These are phyloP conservation scores for Gouania willdenowi DNA, from an alignment of 2,797 vertebrate genomes.

Conservation along the genomic window DNA sequence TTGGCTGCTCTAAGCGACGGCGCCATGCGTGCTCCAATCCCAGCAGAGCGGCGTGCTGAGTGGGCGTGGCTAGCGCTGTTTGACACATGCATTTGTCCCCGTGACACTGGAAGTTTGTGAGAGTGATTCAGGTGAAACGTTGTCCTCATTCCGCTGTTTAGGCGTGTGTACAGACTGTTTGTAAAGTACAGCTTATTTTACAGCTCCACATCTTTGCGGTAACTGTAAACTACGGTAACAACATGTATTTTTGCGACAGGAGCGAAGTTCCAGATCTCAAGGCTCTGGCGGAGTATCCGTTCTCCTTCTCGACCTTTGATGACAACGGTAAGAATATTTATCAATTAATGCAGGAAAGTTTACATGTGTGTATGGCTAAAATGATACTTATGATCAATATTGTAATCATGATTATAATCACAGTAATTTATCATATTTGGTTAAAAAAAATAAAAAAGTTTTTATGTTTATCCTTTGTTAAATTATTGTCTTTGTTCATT, in stretches of 20 bases:
- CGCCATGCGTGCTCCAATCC: not conserved
- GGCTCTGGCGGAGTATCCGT: conserved; percentile 83
- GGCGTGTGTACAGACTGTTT: not conserved
- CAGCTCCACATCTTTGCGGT: too few relatives aligned
- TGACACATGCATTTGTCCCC: conserved; percentile 31
- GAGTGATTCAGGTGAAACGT: conserved; percentile 25
- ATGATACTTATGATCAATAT: too few relatives aligned
- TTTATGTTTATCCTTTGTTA: too few relatives aligned
- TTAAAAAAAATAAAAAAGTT: too few relatives aligned
- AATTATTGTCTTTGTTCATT: too few relatives aligned
- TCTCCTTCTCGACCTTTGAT: conserved; percentile 73
- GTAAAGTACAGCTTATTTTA: too few relatives aligned
- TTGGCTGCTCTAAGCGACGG: conserved; percentile 13
- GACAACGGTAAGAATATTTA: conserved; percentile 73
- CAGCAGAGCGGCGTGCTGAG: conserved; percentile 2
- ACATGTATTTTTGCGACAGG: conserved; percentile 53
- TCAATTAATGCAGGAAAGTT: too few relatives aligned
- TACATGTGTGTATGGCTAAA: too few relatives aligned
- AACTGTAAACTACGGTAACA: too few relatives aligned
- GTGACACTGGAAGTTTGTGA: conserved; percentile 43
- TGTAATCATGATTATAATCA: too few relatives aligned
- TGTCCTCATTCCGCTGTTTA: too few relatives aligned
- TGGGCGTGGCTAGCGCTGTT: not conserved
- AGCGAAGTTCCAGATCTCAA: conserved; percentile 81
- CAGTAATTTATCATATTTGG: too few relatives aligned